Conservation (phyloP, 37 sponge, comb jelly and placozoan genomes). For the Ephydatia muelleri region DNA sequence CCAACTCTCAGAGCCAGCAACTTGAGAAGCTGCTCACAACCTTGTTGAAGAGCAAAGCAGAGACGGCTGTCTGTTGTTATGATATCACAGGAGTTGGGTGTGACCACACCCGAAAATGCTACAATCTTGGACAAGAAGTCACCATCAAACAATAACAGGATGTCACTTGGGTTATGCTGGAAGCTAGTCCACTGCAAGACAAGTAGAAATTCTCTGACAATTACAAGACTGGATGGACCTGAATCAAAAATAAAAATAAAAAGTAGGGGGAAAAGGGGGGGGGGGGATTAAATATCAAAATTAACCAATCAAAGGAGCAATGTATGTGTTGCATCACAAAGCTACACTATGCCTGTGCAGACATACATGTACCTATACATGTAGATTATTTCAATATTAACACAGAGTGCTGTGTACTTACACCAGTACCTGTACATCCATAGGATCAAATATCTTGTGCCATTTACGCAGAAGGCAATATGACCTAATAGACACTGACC, state of each 20-base stretch:
- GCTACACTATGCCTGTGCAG: not conserved
- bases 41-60: not conserved
- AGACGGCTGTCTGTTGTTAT: not conserved
- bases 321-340: slow-evolving; percentile 11
- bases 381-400: not conserved
- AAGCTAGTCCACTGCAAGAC: slow-evolving; percentile 56
- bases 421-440: not conserved
- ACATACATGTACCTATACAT: not conserved
- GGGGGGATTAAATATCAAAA: not conserved
- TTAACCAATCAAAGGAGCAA: not conserved
- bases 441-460: no score
- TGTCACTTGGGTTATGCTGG: slow-evolving; percentile 38
- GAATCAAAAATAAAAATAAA: not conserved
- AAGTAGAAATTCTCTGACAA: slow-evolving; percentile 33
- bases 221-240: no score
- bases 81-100: not conserved
- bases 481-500: not conserved
- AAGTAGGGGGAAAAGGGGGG: not conserved
- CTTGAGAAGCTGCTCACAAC: slow-evolving; percentile 14
- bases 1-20: slow-evolving; percentile 42
- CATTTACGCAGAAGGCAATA: not conserved
- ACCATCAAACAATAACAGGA: slow-evolving; percentile 38
- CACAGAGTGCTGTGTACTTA: not conserved
- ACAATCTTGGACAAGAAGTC: slow-evolving; percentile 30
- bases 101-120: slow-evolving; percentile 27